A percentile compares a stretch with the other conserved stretches of the same genome.
These are phyloP conservation scores for Agelaius phoeniceus DNA, from an alignment of 2,113 vertebrate genomes.

Conservation along the genomic window DNA sequence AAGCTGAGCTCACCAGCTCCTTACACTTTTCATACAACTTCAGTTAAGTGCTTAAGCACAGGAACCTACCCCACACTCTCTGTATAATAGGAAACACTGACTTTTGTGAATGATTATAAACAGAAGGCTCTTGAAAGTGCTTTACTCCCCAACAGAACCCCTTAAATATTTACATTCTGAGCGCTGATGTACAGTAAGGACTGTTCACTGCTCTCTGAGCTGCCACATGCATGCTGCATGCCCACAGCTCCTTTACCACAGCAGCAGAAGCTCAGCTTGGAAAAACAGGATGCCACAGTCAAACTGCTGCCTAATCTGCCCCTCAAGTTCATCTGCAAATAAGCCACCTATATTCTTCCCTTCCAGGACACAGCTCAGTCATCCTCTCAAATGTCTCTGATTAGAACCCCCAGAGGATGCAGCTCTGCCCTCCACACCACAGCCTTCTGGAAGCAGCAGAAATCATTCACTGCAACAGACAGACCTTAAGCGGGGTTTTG, in stretches of 20 bases:
- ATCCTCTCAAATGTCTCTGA: neutral
- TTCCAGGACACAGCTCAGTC: neutral
- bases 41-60: neutral
- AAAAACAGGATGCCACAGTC: neutral
- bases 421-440: neutral
- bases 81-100: conserved; percentile 31
- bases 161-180: conserved; percentile 64
- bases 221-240: neutral
- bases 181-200: neutral
- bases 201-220: neutral
- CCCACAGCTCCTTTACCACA: neutral
- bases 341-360: neutral
- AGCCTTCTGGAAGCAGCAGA: neutral
- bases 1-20: neutral
- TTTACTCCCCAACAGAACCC: conserved; percentile 18
- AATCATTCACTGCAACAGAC: neutral
- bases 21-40: neutral
- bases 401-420: neutral
- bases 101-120: conserved; percentile 57
- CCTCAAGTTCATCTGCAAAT: neutral
- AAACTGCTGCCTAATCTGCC: neutral
- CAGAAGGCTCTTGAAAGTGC: conserved; percentile 60
- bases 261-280: neutral
- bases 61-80: neutral
- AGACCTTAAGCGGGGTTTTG: neutral